A percentile compares a stretch with the other conserved stretches of the same genome.
Evolutionary conservation across 2,113 vertebrate genomes (phyloP).

Genomic region (Ovis canadensis): DNA sequence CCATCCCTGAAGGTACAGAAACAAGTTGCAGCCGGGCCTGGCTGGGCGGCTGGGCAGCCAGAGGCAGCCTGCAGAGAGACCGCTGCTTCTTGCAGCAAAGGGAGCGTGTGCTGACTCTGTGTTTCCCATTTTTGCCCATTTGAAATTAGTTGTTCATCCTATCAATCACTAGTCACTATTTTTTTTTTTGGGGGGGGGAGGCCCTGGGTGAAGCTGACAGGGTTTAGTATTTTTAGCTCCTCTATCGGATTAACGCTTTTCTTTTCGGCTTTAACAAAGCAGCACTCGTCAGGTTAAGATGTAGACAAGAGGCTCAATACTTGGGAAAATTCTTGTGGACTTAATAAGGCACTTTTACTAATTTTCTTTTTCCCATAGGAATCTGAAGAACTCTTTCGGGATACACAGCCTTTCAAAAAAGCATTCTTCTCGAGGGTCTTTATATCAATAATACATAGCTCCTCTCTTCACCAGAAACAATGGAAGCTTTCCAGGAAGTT

Average conservation of each 20-base stretch:
- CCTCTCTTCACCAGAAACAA: rapidly evolving
- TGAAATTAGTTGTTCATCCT: constrained; percentile 30
- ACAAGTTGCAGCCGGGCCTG: not conserved
- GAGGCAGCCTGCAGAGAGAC: rapidly evolving
- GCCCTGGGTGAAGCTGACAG: constrained; percentile 20
- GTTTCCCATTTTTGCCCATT: not conserved
- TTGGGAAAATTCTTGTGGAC: constrained; percentile 52
- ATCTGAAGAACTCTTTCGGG: constrained; percentile 34
- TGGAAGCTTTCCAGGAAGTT: rapidly evolving
- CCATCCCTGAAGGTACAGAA: not conserved
- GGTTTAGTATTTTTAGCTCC: constrained; percentile 55
- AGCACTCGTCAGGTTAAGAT: constrained; percentile 31
- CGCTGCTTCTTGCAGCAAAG: rapidly evolving
- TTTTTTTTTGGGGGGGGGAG: not conserved
- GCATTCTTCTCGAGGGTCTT: not conserved
- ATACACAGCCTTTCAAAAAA: not conserved
- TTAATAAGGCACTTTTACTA: not conserved
- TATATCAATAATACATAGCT: not conserved
- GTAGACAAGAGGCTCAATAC: constrained; percentile 56
- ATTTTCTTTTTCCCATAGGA: constrained; percentile 19
- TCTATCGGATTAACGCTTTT: constrained; percentile 46
- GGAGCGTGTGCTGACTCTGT: not conserved
- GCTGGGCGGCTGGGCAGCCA: too few relatives aligned
- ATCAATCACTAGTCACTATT: not conserved
- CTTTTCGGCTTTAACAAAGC: constrained; percentile 34